Conservation (phyloP, 2,888 invertebrate species). For the Lagria hirta region DNA sequence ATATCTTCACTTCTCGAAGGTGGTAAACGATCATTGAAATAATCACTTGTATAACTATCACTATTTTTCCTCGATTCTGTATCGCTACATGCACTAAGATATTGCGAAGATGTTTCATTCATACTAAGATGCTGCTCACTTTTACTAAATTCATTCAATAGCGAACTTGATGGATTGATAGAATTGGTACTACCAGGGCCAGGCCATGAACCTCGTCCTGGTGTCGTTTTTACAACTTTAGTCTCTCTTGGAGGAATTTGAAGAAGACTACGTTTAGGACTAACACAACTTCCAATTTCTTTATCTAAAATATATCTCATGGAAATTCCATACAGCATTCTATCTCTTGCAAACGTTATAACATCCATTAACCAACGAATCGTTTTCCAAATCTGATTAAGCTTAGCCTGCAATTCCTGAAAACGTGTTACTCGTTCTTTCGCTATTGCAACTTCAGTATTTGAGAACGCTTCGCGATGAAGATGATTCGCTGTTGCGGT, state of each 20-base stretch:
- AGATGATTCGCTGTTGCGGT: constrained; percentile 89
- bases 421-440: constrained; percentile 81
- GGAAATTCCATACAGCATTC: constrained; percentile 53
- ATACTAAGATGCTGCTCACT: constrained; percentile 75
- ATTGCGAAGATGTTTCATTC: constrained; percentile 61
- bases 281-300: constrained; percentile 42
- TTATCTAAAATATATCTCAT: constrained; percentile 55
- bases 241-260: constrained; percentile 72
- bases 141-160: constrained; percentile 71
- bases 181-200: constrained; percentile 69
- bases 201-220: constrained; percentile 83
- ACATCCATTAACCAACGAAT: constrained; percentile 96
- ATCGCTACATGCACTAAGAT: constrained; percentile 57
- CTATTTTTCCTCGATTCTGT: constrained; percentile 50
- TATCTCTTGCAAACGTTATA: constrained; percentile 89
- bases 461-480: constrained; percentile 93
- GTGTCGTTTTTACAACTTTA: constrained; percentile 74
- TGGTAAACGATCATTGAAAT: constrained; percentile 59
- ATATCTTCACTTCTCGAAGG: constrained; percentile 82
- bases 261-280: constrained; percentile 60
- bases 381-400: constrained; percentile 90
- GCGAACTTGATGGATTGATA: constrained; percentile 52
- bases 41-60: constrained; percentile 48
- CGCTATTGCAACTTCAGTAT: constrained; percentile 80
- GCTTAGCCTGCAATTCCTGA: constrained; percentile 79